Evolutionary conservation across 35 echinoderm and acorn worm genomes (phyloP).

Genomic region (Eucidaris tribuloides): DNA sequence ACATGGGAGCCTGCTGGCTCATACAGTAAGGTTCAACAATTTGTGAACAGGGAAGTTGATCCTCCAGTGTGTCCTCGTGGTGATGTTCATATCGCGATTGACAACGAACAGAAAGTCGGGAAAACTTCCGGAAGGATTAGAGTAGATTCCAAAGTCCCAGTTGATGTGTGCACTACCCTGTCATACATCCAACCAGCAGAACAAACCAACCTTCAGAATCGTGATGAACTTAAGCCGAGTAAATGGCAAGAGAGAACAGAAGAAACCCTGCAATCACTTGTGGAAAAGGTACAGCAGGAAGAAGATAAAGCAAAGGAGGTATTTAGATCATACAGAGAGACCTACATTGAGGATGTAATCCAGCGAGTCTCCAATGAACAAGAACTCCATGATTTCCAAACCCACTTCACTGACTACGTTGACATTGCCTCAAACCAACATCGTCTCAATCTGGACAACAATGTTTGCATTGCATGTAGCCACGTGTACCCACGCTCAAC

Average conservation of each 20-base stretch:
- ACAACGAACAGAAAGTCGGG: conserved; percentile 1
- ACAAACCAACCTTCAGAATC: too few relatives aligned
- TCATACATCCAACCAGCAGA: background rate
- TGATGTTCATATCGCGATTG: background rate
- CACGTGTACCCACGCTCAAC: background rate
- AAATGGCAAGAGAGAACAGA: background rate
- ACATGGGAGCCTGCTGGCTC: background rate
- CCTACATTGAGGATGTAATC: background rate
- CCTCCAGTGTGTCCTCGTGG: background rate
- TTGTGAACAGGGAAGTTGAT: background rate
- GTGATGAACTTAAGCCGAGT: background rate
- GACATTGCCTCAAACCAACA: background rate
- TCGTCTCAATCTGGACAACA: background rate
- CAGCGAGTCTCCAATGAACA: background rate
- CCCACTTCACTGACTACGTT: background rate
- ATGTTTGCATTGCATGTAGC: background rate
- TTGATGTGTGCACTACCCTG: background rate
- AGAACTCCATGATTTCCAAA: background rate
- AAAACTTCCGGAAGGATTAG: background rate
- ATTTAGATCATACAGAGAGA: background rate
- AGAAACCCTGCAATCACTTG: too few relatives aligned
- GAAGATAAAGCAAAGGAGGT: background rate
- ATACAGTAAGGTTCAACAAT: background rate
- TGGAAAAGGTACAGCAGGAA: background rate
- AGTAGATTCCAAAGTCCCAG: background rate